Base-by-base conservation (phyloP, 2,888 invertebrate genomes). In the Hyposoter dolosus region DNA sequence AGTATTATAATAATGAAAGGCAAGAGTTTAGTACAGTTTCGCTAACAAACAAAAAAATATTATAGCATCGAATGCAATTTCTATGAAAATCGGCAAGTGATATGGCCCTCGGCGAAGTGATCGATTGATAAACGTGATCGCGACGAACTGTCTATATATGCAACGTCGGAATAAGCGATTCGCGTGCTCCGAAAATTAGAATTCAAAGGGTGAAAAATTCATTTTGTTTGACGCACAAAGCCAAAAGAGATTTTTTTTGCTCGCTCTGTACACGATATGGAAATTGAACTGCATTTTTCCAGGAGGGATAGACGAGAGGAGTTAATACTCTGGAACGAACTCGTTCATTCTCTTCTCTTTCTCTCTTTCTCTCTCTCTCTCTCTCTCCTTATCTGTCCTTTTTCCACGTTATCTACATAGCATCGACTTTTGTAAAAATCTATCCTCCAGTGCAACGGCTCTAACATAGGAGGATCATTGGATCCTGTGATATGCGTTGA, bases 401-500 rank as follows among this genome's bases (percentile, higher is more conserved):
- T 43, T 81, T 35, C 43, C 69, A 47, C 19, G 50, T 35, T 23
- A 76, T 19, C 23, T 69, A 35, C 17, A 63, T 23, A 35, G 32
- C 71, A 32, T 79, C 69, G 56, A 60, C 40, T 43, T 79, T 79
- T 69, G 79, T 68, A 19, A 53, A 19, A 53, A 32, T 76, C 9
- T 63, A 63, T 80, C 63, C 47, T 76, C 53, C 40, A 60, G 66
- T 63, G 68, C 32, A 76, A 69, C 53, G 82, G 65, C 75, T 40
- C 71, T 71, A 40, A 75, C 75, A 80, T 77, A 80, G 80, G 80
- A 80, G 80, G 83, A 80, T 83, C 76, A 80, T 77, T 60, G 83
- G 72, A 86, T 77, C 83, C 79, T 66, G 83, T 12, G 71, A 77
- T 75, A 85, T 76, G 68, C 80, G 83, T 83, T 75, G 80, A 68